Conservation (phyloP, 2,797 vertebrate genomes). For the Rhinophrynus dorsalis region DNA sequence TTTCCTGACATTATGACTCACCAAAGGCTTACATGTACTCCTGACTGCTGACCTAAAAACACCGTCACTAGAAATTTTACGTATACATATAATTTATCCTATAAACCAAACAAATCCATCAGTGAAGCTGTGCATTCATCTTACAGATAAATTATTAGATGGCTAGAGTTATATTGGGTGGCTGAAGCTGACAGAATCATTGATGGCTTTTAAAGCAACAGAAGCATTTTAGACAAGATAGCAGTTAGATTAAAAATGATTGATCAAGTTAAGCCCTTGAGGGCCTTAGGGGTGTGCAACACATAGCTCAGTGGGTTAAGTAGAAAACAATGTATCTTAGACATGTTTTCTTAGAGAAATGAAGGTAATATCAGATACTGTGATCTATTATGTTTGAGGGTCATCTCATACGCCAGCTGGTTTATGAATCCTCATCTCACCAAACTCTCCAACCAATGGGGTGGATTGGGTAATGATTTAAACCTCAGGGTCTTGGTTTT, state of each 20-base stretch:
- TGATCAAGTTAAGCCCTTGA: neutral
- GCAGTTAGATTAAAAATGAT: no score
- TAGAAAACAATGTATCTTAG: no score
- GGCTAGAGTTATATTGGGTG: neutral
- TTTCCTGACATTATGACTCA: conserved; percentile 24
- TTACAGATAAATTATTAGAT: conserved; percentile 19
- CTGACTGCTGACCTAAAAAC: conserved; percentile 9
- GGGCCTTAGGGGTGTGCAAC: no score
- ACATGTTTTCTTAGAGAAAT: no score
- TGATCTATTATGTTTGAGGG: no score
- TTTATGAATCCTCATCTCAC: no score
- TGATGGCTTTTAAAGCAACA: conserved; percentile 10
- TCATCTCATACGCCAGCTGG: no score
- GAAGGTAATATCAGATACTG: no score
- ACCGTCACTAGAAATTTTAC: conserved; percentile 10
- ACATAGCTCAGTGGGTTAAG: neutral
- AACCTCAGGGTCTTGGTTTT: no score
- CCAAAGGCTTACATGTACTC: conserved; percentile 21
- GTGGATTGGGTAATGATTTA: no score
- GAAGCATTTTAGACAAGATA: neutral
- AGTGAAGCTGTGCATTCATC: conserved; percentile 1
- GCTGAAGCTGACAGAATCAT: neutral
- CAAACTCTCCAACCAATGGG: no score
- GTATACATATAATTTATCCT: neutral
- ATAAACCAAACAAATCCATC: neutral